A percentile compares a stretch with the other conserved stretches of the same genome.
These are phyloP conservation scores for Crotalus helleri DNA, from an alignment of 2,113 vertebrate species.

Conservation along the genomic window DNA sequence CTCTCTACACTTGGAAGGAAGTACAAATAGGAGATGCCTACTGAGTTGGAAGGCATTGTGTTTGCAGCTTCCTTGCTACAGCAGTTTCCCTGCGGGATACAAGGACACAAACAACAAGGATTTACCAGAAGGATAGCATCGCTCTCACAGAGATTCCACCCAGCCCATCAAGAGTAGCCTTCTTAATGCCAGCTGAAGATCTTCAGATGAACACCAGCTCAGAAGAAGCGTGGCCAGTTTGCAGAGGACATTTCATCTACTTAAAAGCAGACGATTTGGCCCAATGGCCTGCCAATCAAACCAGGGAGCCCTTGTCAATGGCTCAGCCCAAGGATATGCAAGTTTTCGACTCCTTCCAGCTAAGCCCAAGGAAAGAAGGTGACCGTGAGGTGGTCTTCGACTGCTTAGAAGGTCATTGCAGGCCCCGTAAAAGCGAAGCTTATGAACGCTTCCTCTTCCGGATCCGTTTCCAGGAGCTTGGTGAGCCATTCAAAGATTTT, in stretches of 20 bases:
- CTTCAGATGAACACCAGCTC: background rate
- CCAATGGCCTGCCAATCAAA: background rate
- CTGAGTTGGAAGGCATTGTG: background rate
- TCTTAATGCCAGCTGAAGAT: background rate
- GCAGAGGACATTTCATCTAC: constrained; percentile 12
- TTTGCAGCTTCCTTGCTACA: background rate
- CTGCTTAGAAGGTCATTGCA: background rate
- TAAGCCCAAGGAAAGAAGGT: background rate
- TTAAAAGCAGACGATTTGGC: background rate
- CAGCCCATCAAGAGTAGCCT: background rate
- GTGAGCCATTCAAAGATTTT: background rate
- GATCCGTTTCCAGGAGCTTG: background rate
- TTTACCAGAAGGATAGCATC: background rate
- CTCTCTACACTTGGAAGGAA: background rate
- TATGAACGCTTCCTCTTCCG: constrained; percentile 24
- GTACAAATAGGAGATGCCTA: constrained; percentile 12
- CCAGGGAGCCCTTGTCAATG: background rate
- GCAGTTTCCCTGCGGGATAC: background rate
- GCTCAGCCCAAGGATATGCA: background rate
- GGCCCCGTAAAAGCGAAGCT: background rate
- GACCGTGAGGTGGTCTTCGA: background rate
- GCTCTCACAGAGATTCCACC: background rate
- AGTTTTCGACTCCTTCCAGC: constrained; percentile 6
- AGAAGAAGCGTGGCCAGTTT: constrained; percentile 11
- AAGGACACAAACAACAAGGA: background rate